Conservation (phyloP, 1,140 invertebrate species). For the Procambarus virginalis region DNA sequence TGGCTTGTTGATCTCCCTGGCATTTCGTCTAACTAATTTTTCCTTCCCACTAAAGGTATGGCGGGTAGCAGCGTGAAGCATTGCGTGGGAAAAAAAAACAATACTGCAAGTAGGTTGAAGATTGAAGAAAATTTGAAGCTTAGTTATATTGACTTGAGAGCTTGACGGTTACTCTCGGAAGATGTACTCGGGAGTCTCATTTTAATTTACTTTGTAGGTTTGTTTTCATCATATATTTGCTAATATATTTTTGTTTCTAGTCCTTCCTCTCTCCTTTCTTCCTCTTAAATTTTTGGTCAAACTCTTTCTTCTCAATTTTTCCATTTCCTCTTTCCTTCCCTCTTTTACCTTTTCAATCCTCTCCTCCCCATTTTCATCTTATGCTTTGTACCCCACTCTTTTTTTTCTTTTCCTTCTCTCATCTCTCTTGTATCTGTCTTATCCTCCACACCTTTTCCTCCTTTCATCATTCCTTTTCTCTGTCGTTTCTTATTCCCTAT, state of each 20-base stretch:
- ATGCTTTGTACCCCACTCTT: no score
- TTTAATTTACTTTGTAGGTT: background rate
- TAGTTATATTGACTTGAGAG: background rate
- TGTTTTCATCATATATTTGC: background rate
- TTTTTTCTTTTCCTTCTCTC: no score
- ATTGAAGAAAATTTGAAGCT: background rate
- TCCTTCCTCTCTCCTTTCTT: background rate
- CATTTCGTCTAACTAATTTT: background rate
- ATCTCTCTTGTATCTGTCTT: no score
- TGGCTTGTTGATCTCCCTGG: background rate
- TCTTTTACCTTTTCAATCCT: no score
- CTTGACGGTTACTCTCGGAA: background rate
- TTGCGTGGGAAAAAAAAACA: background rate
- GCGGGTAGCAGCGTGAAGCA: background rate
- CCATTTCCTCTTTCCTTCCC: no score
- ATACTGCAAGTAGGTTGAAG: background rate
- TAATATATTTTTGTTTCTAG: background rate
- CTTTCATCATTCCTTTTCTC: no score
- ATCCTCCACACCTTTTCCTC: no score
- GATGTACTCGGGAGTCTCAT: background rate
- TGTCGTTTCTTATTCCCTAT: no score
- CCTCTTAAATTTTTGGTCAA: background rate
- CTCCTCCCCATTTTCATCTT: no score
- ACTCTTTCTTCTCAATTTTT: no score
- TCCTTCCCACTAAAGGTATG: conserved; percentile 1